These are phyloP conservation scores for Trichomalopsis sarcophagae DNA, from an alignment of 1,140 invertebrate species.

Conservation along the genomic window DNA sequence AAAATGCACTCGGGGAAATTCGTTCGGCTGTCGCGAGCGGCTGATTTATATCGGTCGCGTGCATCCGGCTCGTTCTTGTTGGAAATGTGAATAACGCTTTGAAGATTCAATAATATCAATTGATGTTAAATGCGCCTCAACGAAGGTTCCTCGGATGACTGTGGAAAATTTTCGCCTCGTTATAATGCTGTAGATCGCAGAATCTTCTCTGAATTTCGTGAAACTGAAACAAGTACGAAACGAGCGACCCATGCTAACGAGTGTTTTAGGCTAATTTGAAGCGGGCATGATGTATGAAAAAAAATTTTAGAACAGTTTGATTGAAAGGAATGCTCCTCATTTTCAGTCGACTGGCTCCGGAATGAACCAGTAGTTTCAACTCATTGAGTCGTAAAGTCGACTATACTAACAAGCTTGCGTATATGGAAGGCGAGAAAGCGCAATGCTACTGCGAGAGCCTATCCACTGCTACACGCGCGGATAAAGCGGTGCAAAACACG, in stretches of 20 bases:
- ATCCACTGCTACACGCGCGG: too few relatives aligned
- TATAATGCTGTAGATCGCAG: neutral
- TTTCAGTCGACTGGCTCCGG: neutral
- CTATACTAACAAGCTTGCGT: neutral
- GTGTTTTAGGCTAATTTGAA: neutral
- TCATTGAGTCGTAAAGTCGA: constrained; percentile 18
- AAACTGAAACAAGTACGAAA: neutral
- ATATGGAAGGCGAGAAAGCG: too few relatives aligned
- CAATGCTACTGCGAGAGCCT: too few relatives aligned
- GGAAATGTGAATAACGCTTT: too few relatives aligned
- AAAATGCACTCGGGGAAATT: neutral
- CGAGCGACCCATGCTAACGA: neutral
- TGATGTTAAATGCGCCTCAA: too few relatives aligned
- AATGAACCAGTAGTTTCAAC: constrained; percentile 25
- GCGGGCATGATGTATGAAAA: neutral
- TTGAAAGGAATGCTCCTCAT: neutral
- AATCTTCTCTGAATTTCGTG: too few relatives aligned
- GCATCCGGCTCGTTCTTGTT: too few relatives aligned
- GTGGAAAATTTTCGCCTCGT: neutral
- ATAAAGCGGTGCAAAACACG: too few relatives aligned
- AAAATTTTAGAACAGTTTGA: neutral
- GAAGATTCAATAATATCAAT: too few relatives aligned
- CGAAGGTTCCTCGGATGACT: too few relatives aligned
- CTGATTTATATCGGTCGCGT: too few relatives aligned
- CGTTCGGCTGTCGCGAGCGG: too few relatives aligned